Evolutionary conservation across 1,140 invertebrate genomes (phyloP), one percentile per base, ranked within the genome.

Genomic region (Fopius arisanus): DNA sequence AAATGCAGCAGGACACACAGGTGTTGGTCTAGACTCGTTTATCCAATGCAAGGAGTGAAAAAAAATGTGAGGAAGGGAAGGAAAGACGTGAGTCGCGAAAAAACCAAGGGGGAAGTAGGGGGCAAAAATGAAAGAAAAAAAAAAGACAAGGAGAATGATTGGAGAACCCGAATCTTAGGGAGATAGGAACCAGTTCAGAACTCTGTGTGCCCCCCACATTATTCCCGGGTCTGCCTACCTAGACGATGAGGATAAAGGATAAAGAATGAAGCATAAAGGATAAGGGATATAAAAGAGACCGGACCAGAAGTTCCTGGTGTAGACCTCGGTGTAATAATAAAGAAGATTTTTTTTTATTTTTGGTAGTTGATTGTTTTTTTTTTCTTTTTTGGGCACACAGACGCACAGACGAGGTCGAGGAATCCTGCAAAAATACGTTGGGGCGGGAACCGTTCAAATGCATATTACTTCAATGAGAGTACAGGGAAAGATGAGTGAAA

Each of bases 11-110:
- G 75, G 40, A 73, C 65, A 80, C 78, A 84, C 83, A 84, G 82
- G 83, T 84, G 83, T 82, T 78, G 80, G 83, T 84, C 83, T 84
- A 84, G 83, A 83, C 82, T 81, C 80, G 78, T 81, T 82, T 83
- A 79, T 81, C 72, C 70, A 31, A 74, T 69, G 75, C 73, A 68
- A 59, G 12, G n/a, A 62, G 72, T 29, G 43, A 51, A 69, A 43
- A 72, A 72, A 28, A 71, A 66, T 28, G 65, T 69, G 67, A 54
- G 59, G 67, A 66, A 33, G 28, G 37, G 51, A 28, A n/a, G 37
- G 12, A 67, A 37, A 26, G 73, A 73, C 40, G 29, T 29, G n/a
- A 29, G 40, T 26, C 40, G 40, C 48, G 37, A 71, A 33, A 72
- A 74, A 29, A 76, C 62, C 51, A 43, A 66, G 62, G 67, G 68